Percentiles rank a stretch among this genome's conserved stretches.
Conservation (phyloP, 1,140 invertebrate species). For the Camponotus vicinus region DNA sequence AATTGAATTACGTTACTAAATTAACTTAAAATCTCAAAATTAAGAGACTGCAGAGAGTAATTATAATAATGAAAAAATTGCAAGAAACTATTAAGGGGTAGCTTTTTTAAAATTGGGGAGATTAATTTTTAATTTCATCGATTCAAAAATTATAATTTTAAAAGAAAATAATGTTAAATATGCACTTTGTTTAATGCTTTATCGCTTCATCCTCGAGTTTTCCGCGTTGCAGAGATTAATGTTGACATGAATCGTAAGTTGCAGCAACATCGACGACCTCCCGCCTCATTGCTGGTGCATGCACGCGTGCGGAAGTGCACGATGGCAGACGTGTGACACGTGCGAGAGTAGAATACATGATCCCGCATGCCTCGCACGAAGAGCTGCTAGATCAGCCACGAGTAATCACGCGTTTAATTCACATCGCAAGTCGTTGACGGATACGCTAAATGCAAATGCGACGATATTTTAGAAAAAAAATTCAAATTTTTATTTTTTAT, state of each 20-base stretch:
- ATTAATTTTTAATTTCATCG: too few relatives aligned
- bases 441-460: background rate
- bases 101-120: too few relatives aligned
- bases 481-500: background rate
- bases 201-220: too few relatives aligned
- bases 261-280: background rate
- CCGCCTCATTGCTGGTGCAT: background rate
- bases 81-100: too few relatives aligned
- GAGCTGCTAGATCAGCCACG: background rate
- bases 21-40: too few relatives aligned
- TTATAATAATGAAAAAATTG: too few relatives aligned
- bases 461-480: too few relatives aligned
- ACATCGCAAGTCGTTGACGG: constrained; percentile 22
- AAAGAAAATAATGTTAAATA: too few relatives aligned
- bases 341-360: constrained; percentile 37
- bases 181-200: too few relatives aligned
- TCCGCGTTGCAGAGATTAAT: background rate
- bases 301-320: constrained; percentile 6
- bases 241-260: background rate
- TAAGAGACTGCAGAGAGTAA: too few relatives aligned
- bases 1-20: too few relatives aligned
- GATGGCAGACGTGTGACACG: constrained; percentile 28
- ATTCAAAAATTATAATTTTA: too few relatives aligned
- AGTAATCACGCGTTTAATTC: constrained; percentile 43
- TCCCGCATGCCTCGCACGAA: constrained; percentile 12